These are phyloP conservation scores for Notodromas monacha DNA, from an alignment of 2,888 invertebrate genomes.

Conservation along the genomic window DNA sequence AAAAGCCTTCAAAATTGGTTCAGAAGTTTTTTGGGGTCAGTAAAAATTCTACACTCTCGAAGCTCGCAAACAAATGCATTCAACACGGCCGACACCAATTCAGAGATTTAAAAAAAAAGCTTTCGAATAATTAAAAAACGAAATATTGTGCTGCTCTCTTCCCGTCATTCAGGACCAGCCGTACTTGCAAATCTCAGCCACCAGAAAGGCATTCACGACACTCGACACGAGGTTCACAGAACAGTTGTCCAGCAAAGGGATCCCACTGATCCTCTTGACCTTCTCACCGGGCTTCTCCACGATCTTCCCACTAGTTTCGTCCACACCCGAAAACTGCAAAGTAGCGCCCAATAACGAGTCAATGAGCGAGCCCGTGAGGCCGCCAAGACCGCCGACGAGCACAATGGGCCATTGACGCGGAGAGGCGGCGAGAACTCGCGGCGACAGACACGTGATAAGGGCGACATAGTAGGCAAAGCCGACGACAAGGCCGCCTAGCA, in stretches of 20 bases:
- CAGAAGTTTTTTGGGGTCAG: no score
- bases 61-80: no score
- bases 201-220: conserved; percentile 31
- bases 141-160: no score
- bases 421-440: conserved; percentile 22
- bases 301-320: conserved; percentile 28
- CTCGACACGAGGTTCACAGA: conserved; percentile 54
- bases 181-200: conserved; percentile 36
- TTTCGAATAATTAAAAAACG: no score
- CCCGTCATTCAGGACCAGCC: no score
- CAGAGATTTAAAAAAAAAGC: no score
- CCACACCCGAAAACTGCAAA: conserved; percentile 42
- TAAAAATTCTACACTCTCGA: no score
- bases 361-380: conserved; percentile 41
- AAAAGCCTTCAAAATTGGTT: no score
- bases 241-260: conserved; percentile 44
- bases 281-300: conserved; percentile 33
- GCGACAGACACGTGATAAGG: conserved; percentile 27
- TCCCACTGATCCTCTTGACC: conserved; percentile 39
- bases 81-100: no score
- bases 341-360: conserved; percentile 57
- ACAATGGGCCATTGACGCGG: conserved; percentile 46
- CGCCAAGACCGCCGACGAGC: conserved; percentile 32
- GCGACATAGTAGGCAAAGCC: conserved; percentile 36
- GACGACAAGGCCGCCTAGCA: conserved; percentile 31